phyloP scores from a whole-genome alignment of 1,140 invertebrate species.

The Cotesia glomerata region DNA sequence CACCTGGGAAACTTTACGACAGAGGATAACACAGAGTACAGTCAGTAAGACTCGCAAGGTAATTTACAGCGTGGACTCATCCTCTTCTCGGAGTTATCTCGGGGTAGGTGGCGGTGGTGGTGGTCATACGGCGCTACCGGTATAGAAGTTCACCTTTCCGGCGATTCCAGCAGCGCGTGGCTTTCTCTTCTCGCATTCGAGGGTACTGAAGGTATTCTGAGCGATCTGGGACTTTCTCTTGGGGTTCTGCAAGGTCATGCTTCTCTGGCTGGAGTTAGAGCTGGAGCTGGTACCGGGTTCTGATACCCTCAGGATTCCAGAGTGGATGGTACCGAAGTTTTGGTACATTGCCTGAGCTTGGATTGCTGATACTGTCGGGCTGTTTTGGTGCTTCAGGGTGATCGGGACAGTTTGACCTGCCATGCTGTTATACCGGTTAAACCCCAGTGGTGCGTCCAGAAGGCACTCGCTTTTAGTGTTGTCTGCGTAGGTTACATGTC shows the following conservation, averaged over 20 bases:
- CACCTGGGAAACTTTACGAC: neutral
- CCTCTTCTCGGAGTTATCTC: slow-evolving; percentile 54
- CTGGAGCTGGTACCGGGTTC: slow-evolving; percentile 58
- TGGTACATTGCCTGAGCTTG: slow-evolving; percentile 58
- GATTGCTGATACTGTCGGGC: slow-evolving; percentile 52
- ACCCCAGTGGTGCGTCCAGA: slow-evolving; percentile 54
- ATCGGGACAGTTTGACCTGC: slow-evolving; percentile 62
- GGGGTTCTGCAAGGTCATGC: slow-evolving; percentile 60
- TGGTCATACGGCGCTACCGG: slow-evolving; percentile 62
- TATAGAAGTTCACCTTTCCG: slow-evolving; percentile 52
- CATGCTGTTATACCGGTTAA: slow-evolving; percentile 52
- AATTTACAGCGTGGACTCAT: slow-evolving; percentile 51
- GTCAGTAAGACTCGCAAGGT: neutral
- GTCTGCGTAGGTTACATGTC: slow-evolving; percentile 34
- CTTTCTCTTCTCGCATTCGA: slow-evolving; percentile 58
- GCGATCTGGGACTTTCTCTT: slow-evolving; percentile 59
- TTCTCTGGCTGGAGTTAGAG: slow-evolving; percentile 59
- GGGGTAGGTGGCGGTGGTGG: slow-evolving; percentile 54
- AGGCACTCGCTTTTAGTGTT: slow-evolving; percentile 49
- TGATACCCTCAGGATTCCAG: slow-evolving; percentile 57
- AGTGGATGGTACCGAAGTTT: slow-evolving; percentile 61
- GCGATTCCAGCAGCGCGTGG: slow-evolving; percentile 44
- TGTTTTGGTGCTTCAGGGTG: slow-evolving; percentile 59
- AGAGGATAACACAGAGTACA: neutral
- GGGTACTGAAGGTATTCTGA: slow-evolving; percentile 61